Base-by-base conservation (phyloP, 2,113 vertebrate genomes). In the Psophia crepitans region DNA sequence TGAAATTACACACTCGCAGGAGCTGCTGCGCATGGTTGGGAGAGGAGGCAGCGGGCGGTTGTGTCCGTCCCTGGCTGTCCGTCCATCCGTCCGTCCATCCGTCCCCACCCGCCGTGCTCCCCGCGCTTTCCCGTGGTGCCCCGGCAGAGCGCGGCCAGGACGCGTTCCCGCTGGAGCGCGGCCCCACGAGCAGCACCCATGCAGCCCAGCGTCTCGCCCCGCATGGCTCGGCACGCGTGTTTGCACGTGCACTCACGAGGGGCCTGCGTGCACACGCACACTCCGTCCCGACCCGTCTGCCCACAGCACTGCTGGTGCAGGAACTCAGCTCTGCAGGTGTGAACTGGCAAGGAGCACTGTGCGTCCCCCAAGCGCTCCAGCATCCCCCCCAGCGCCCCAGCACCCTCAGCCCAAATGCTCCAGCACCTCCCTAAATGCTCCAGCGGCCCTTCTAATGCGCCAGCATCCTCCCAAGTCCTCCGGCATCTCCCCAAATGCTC, bases 1-100 rank as follows among this genome's bases (percentile, higher is more conserved):
- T 96, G 98, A 98, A 98, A 98, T 98, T 98, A 97, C 97, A 88
- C 83, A 69, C 93, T 77, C 3, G 82, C 93, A 30, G 63, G 57
- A 87, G 77, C 70, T 12, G 80, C 80, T 30, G 44, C 2, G 35
- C 87, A 24, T 0, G 74, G 80, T 2, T 12, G 69, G 32, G 82
- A 87, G 81, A 35, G 85, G 53, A 84, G 70, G 37, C 65, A 82
- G 75, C 2, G 10, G 1, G 30, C 0, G 20, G 33, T 3, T 0
- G 23, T 7, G 54, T 13, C 71, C 2, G 5, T 56, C 35, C 76
- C 14, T 1, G 1, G 35, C 76, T 12, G 58, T 3, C 73, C 2
- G 11, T 18, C 80, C 1, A 30, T 44, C 76, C 6, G 58, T 3
- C 73, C 2, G 11, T 18, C 80, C 1, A 30, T 44, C 76, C 6